phyloP scores from a whole-genome alignment of 2,113 vertebrate species.

The Hymenochirus boettgeri region DNA sequence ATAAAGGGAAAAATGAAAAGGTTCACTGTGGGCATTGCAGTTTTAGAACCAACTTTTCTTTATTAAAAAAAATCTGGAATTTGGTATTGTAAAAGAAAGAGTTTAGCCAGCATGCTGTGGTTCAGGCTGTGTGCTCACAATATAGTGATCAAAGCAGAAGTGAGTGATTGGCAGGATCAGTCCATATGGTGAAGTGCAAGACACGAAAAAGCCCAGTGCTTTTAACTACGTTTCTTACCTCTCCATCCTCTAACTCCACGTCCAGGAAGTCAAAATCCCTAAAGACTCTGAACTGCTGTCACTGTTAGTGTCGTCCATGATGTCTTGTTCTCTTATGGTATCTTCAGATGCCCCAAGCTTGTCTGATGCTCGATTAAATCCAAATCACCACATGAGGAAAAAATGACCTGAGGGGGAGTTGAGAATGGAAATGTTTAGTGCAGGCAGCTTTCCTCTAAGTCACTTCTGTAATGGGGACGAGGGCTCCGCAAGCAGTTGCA shows the following conservation, averaged over 20 bases:
- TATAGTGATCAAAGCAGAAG: no score
- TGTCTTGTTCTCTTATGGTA: constrained; percentile 85
- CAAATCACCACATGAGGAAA: constrained; percentile 95
- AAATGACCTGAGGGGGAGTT: constrained; percentile 80
- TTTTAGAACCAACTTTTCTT: no score
- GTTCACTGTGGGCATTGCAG: no score
- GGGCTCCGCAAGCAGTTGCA: constrained; percentile 53
- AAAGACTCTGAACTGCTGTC: constrained; percentile 98
- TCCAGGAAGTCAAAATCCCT: constrained; percentile 97
- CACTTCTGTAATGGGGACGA: constrained; percentile 52
- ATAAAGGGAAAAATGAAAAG: no score
- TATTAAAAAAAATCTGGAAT: no score
- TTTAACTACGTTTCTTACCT: constrained; percentile 68
- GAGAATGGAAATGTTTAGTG: constrained; percentile 48
- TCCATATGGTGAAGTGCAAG: no score
- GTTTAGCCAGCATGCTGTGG: no score
- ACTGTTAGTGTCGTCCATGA: constrained; percentile 90
- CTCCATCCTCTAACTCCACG: constrained; percentile 95
- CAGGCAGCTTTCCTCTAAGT: constrained; percentile 42
- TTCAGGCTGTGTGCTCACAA: no score
- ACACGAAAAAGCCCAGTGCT: no score
- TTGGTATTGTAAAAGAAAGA: no score
- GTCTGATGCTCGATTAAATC: constrained; percentile 94
- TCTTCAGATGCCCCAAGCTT: constrained; percentile 93
- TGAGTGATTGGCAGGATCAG: no score